phyloP scores from a whole-genome alignment of 1,140 invertebrate genomes.

The Paraescarpia echinospica region DNA sequence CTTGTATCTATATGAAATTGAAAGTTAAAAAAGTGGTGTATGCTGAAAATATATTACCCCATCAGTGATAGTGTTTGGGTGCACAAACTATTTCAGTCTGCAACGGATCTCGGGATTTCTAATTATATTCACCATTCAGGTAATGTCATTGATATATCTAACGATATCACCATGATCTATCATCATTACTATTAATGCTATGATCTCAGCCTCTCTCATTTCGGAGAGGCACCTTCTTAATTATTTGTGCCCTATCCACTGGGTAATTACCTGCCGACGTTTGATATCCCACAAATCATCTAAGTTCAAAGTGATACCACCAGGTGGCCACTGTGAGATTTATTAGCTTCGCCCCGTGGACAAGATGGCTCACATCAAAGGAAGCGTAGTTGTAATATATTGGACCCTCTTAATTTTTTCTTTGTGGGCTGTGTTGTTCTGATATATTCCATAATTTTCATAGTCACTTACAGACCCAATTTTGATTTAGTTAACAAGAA shows the following conservation, averaged over 20 bases:
- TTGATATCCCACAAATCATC: slow-evolving; percentile 5
- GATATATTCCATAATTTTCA: not conserved
- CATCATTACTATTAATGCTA: not conserved
- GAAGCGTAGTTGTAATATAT: not conserved
- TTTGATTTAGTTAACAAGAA: not conserved
- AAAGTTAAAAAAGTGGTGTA: not conserved
- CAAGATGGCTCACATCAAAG: not conserved
- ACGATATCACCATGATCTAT: not conserved
- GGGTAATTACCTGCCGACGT: not conserved
- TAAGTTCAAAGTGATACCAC: not conserved
- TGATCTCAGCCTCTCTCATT: not conserved
- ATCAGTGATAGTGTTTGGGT: not conserved
- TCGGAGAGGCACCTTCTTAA: not conserved
- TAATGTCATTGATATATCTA: not conserved
- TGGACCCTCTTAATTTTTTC: not conserved
- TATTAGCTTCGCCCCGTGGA: not conserved
- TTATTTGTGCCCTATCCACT: not conserved
- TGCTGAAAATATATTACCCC: not conserved
- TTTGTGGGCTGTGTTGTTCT: not conserved
- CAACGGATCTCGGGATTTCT: not conserved
- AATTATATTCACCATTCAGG: not conserved
- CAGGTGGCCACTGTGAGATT: not conserved
- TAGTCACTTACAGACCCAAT: not conserved
- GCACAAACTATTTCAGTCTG: not conserved
- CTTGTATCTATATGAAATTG: not conserved